Conservation (phyloP, 2,113 vertebrate genomes). For the Melanostigma gelatinosum region DNA sequence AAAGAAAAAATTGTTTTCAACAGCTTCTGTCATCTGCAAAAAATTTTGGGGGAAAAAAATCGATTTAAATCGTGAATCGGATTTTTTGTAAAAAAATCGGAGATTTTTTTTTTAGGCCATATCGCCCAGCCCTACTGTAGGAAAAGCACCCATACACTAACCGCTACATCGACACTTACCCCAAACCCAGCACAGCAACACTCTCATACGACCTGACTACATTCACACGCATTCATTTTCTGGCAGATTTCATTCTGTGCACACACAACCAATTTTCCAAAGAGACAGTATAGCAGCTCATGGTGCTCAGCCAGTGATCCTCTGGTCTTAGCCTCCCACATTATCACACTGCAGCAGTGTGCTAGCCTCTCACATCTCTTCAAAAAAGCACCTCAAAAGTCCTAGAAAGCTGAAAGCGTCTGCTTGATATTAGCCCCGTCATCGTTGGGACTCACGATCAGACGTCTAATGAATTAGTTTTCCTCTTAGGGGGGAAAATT, state of each 20-base stretch:
- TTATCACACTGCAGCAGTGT: slow-evolving; percentile 12
- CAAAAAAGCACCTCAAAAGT: slow-evolving; percentile 5
- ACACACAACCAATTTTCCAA: slow-evolving; percentile 28
- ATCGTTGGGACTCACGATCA: slow-evolving; percentile 9
- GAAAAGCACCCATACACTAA: slow-evolving; percentile 34
- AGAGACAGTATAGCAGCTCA: slow-evolving; percentile 35
- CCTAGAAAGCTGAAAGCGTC: neutral
- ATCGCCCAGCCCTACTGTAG: too few species aligned
- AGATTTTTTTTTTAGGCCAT: too few species aligned
- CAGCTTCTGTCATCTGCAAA: too few species aligned
- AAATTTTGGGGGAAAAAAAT: too few species aligned
- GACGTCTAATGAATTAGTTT: slow-evolving; percentile 27
- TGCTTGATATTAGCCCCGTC: slow-evolving; percentile 7
- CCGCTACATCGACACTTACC: slow-evolving; percentile 18
- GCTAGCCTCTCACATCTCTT: slow-evolving; percentile 14
- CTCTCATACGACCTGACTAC: neutral
- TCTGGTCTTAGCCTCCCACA: slow-evolving; percentile 30
- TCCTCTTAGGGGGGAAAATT: neutral
- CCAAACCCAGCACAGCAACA: neutral
- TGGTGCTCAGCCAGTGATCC: slow-evolving; percentile 33
- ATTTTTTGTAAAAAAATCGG: too few species aligned
- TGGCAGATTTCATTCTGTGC: slow-evolving; percentile 37
- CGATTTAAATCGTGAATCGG: too few species aligned
- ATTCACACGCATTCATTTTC: slow-evolving; percentile 20
- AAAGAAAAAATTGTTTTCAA: too few species aligned